A percentile compares a stretch with the other conserved stretches of the same genome.
Evolutionary conservation across 2,797 vertebrate species (phyloP).

Genomic region (Smutsia temminckii): DNA sequence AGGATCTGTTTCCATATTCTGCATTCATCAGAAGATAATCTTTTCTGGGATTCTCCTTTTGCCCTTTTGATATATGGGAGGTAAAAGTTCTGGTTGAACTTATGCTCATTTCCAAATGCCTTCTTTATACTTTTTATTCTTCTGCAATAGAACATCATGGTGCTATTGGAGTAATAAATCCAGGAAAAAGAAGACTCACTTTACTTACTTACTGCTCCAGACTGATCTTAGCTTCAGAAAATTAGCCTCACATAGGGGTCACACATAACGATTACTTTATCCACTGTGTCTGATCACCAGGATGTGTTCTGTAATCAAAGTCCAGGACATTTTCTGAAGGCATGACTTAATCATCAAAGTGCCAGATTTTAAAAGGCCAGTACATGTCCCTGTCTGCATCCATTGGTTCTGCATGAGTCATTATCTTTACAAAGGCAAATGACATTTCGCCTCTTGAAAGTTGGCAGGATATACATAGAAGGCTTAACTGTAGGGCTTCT

Average conservation of each 20-base stretch:
- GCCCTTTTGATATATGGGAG: neutral
- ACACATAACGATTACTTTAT: conserved; percentile 76
- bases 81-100: neutral
- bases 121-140: conserved; percentile 11
- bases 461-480: conserved; percentile 28
- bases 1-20: neutral
- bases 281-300: conserved; percentile 53
- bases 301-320: conserved; percentile 81
- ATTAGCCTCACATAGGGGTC: neutral
- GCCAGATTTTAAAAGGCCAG: conserved; percentile 84
- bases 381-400: conserved; percentile 74
- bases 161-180: neutral
- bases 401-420: conserved; percentile 73
- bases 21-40: neutral
- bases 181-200: neutral
- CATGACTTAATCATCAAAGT: conserved; percentile 82
- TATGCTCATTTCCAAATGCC: neutral
- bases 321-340: conserved; percentile 78
- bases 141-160: neutral
- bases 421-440: conserved; percentile 53
- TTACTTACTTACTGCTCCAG: neutral
- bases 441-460: neutral
- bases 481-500: neutral
- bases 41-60: neutral
- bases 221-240: conserved; percentile 27